phyloP scores from a whole-genome alignment of 1,140 invertebrate species.

The Patella vulgata region DNA sequence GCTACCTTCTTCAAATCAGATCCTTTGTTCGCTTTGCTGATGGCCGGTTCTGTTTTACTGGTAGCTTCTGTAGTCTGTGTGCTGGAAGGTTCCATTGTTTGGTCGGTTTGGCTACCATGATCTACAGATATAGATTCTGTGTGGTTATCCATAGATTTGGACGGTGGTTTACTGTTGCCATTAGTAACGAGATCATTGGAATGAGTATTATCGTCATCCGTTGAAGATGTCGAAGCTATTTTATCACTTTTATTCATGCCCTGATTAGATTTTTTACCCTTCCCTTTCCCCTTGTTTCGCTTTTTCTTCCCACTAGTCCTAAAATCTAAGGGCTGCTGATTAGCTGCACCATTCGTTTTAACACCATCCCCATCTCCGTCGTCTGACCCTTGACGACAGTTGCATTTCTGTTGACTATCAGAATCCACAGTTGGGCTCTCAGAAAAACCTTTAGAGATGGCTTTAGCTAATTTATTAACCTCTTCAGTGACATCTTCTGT shows the following conservation, averaged over 20 bases:
- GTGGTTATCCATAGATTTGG: too few relatives aligned
- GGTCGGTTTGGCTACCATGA: too few relatives aligned
- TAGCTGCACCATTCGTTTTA: neutral
- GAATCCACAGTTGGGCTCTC: neutral
- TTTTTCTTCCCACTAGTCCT: slow-evolving; percentile 23
- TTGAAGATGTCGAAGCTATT: too few relatives aligned
- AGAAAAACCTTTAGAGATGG: slow-evolving; percentile 12
- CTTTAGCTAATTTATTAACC: neutral
- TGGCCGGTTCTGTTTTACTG: neutral
- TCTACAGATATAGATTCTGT: too few relatives aligned
- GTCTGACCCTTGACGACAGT: slow-evolving; percentile 1
- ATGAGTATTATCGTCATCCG: too few relatives aligned
- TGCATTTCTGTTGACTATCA: neutral
- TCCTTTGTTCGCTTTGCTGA: neutral
- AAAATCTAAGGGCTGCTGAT: slow-evolving; percentile 5
- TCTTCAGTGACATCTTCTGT: slow-evolving; percentile 6
- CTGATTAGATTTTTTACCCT: neutral
- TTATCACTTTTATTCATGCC: neutral
- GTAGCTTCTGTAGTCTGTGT: too few relatives aligned
- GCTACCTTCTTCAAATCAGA: too few relatives aligned
- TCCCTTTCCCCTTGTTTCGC: neutral
- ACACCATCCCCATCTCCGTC: neutral
- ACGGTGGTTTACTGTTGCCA: too few relatives aligned
- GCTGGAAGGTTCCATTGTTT: too few relatives aligned
- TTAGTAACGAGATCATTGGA: too few relatives aligned